phyloP scores from a whole-genome alignment of 2,797 vertebrate genomes.

The Arctocebus calabarensis region DNA sequence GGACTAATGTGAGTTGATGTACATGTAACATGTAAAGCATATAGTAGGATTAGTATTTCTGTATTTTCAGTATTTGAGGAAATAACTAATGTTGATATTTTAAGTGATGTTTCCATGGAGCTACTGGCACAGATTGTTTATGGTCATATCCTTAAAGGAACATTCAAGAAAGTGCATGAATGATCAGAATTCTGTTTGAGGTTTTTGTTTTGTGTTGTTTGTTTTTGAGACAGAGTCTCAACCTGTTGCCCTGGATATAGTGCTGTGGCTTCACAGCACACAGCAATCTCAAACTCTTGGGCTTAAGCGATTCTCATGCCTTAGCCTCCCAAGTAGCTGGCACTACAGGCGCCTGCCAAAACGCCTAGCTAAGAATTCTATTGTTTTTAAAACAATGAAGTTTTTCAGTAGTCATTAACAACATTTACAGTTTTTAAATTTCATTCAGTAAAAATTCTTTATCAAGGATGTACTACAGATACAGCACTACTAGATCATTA shows the following conservation, averaged over 20 bases:
- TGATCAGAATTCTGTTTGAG: slow-evolving; percentile 21
- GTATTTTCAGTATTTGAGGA: slow-evolving; percentile 28
- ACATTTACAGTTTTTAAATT: slow-evolving; percentile 56
- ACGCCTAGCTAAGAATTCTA: background rate
- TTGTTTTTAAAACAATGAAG: background rate
- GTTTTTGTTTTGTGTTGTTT: background rate
- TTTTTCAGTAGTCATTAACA: slow-evolving; percentile 19
- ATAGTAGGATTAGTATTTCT: background rate
- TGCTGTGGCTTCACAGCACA: too few species aligned
- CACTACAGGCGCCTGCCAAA: too few species aligned
- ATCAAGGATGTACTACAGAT: background rate
- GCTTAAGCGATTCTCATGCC: too few species aligned
- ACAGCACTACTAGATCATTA: slow-evolving; percentile 17
- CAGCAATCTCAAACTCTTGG: too few species aligned
- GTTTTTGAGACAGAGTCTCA: too few species aligned
- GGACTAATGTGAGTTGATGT: slow-evolving; percentile 5
- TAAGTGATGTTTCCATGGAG: background rate
- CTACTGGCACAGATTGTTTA: slow-evolving; percentile 21
- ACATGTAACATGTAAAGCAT: background rate
- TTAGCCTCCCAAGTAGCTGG: too few species aligned
- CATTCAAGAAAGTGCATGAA: slow-evolving; percentile 19
- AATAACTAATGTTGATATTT: background rate
- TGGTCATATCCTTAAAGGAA: background rate
- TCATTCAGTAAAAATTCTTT: slow-evolving; percentile 51
- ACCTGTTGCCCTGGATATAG: too few species aligned